Conservation (phyloP, 2,888 invertebrate genomes). For the Dysmachus trigonus region DNA sequence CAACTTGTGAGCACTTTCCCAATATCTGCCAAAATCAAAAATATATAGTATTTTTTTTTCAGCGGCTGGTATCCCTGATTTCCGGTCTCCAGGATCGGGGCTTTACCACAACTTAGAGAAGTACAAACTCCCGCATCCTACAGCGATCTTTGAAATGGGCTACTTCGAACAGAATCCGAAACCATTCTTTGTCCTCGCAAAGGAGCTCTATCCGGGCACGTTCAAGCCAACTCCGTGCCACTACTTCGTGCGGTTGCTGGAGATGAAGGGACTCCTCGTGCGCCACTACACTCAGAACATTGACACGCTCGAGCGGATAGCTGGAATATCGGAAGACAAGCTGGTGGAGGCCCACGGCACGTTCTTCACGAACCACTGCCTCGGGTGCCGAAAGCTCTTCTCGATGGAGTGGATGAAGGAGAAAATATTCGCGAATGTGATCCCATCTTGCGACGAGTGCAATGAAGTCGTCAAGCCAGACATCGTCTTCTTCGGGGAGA, state of each 20-base stretch:
- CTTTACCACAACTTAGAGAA: slow-evolving; percentile 91
- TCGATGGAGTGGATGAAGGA: slow-evolving; percentile 88
- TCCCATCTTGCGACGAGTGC: slow-evolving; percentile 82
- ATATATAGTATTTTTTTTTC: neutral
- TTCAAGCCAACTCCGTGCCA: slow-evolving; percentile 91
- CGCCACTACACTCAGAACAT: slow-evolving; percentile 92
- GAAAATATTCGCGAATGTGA: slow-evolving; percentile 74
- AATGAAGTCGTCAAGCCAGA: slow-evolving; percentile 90
- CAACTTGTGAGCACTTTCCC: slow-evolving; percentile 80
- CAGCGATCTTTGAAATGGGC: slow-evolving; percentile 89
- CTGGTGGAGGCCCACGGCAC: slow-evolving; percentile 96
- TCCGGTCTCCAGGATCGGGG: slow-evolving; percentile 91
- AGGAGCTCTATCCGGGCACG: slow-evolving; percentile 85
- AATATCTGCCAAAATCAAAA: neutral
- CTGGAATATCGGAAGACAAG: slow-evolving; percentile 84
- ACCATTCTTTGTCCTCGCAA: slow-evolving; percentile 91
- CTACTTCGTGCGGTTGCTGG: slow-evolving; percentile 86
- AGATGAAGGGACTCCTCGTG: slow-evolving; percentile 80
- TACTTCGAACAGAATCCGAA: slow-evolving; percentile 89
- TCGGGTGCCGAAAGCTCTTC: slow-evolving; percentile 78
- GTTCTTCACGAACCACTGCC: slow-evolving; percentile 87
- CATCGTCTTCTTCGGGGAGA: slow-evolving; percentile 95
- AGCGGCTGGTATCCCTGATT: slow-evolving; percentile 89
- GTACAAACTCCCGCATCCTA: slow-evolving; percentile 90
- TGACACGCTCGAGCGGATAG: slow-evolving; percentile 88